Base-by-base conservation (phyloP, 2,888 invertebrate species). In the Plusia festucae region DNA sequence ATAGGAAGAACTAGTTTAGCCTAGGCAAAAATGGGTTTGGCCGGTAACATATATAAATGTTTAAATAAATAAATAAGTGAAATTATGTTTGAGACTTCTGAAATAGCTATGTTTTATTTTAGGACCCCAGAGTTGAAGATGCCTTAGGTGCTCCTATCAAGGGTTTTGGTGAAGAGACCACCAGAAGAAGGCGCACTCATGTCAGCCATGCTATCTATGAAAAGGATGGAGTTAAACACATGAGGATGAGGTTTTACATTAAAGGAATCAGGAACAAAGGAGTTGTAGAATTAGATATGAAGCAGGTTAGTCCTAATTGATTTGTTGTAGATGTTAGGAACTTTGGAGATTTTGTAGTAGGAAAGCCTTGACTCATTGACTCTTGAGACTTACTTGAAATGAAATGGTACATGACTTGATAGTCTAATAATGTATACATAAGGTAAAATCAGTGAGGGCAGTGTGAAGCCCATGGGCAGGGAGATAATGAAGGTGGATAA, bases 181-280 rank as follows among this genome's bases (percentile, higher is more conserved):
- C 97, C 20, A 95, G 99, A 76, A 97, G 99, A 49, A 95, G 98
- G 70, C 95, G 98, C 52, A 96, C 97, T 73, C 98, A 98, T 94
- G 97, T 98, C 51, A 97, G 97, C 75, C 98, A 98, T 92, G 93
- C 96, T 53, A 94, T 96, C 51, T 99, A 97, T 90, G 95, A 96
- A 73, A 96, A 97, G 72, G 96, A 98, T 86, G 98, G 98, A 18
- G 95, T 96, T 15, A 96, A 97, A 74, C 97, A 97, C 82, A 96
- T 99, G 95, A 96, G 98, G 82, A 98, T 99, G 98, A 96, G 97
- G 86, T 99, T 99, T 91, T 98, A 99, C 86, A 96, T 99, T 66
- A 97, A 98, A 92, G 99, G 99, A 44, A 94, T 96, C 52, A 96
- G 97, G 70, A 97, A 97, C 83, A 97, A 97, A 84, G 99, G 97